Conservation (phyloP, 2,113 vertebrate genomes). For the Cnemophilus loriae region DNA sequence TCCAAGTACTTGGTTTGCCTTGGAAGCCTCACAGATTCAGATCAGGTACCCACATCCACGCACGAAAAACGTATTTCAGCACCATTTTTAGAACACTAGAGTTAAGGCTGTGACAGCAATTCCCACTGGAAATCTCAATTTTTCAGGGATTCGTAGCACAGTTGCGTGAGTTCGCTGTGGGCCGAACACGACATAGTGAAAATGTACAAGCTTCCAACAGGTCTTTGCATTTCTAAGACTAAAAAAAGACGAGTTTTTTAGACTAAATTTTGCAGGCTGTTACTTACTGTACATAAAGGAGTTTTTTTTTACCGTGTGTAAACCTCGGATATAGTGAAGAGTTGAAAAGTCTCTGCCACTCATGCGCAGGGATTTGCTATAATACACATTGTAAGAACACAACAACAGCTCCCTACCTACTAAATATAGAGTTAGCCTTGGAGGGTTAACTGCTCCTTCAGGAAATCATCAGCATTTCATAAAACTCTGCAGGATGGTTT, state of each 20-base stretch:
- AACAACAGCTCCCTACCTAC: neutral
- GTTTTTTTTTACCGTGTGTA: constrained; percentile 13
- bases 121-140: constrained; percentile 28
- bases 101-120: constrained; percentile 62
- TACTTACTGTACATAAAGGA: constrained; percentile 55
- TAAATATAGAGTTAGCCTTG: neutral
- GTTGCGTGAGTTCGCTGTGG: constrained; percentile 7
- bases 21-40: neutral
- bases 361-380: constrained; percentile 31
- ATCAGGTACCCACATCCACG: constrained; percentile 6
- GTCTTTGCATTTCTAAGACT: constrained; percentile 18
- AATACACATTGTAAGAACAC: constrained; percentile 29
- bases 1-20: neutral
- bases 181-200: neutral
- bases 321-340: constrained; percentile 45
- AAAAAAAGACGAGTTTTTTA: constrained; percentile 18
- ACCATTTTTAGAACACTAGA: constrained; percentile 49
- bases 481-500: constrained; percentile 4
- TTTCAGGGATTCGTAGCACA: constrained; percentile 18
- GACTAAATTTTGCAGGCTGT: constrained; percentile 53
- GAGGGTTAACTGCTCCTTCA: constrained; percentile 30
- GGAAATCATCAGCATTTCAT: neutral
- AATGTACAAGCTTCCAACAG: constrained; percentile 6
- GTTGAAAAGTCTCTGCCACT: constrained; percentile 24
- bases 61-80: constrained; percentile 40